Conservation (phyloP, 1,140 invertebrate species). For the Drosophila elegans region DNA sequence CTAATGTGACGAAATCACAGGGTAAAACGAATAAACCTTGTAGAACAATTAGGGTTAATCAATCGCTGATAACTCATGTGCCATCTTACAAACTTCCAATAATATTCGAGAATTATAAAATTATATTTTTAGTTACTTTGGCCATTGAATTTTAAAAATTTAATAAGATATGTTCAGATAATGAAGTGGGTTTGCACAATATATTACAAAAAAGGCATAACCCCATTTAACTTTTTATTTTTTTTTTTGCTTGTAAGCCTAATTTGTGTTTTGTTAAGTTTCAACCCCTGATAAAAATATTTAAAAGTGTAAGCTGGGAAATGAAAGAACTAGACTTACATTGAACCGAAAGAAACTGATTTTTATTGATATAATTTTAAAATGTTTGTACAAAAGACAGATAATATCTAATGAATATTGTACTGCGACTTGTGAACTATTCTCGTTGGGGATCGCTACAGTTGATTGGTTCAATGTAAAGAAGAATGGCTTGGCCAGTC, state of each 20-base stretch:
- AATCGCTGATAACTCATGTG: not conserved
- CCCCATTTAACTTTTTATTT: no score
- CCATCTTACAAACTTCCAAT: not conserved
- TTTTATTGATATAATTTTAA: slow-evolving; percentile 10
- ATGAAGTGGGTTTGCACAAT: not conserved
- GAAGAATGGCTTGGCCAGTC: not conserved
- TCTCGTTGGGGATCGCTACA: not conserved
- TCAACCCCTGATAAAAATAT: no score
- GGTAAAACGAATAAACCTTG: not conserved
- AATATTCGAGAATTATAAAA: not conserved
- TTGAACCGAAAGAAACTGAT: slow-evolving; percentile 4
- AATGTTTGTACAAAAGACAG: not conserved
- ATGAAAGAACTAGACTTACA: not conserved
- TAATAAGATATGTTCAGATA: no score
- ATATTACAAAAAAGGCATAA: not conserved
- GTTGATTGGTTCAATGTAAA: slow-evolving; percentile 5
- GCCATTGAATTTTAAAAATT: not conserved
- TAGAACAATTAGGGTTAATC: not conserved
- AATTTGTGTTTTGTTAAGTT: no score
- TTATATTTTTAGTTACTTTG: not conserved
- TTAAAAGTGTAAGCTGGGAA: not conserved
- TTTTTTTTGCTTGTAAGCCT: no score
- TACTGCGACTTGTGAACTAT: no score
- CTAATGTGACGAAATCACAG: not conserved
- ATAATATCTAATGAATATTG: slow-evolving; percentile 1